Base-by-base conservation (phyloP, 2,888 invertebrate genomes). In the Morinoia aosen region DNA sequence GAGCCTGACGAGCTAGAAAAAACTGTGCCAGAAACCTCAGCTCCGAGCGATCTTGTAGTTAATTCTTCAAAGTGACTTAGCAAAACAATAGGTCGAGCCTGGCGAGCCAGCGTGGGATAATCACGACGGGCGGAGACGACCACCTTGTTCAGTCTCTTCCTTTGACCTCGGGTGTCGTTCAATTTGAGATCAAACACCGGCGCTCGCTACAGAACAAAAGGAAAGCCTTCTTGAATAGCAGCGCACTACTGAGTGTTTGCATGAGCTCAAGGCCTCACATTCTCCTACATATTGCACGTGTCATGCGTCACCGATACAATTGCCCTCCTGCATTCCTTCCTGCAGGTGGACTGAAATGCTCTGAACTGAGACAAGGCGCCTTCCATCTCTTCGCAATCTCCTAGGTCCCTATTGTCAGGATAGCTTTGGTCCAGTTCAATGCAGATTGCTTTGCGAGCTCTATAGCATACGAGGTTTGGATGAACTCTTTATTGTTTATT, bases 151-250 rank as follows among this genome's bases (percentile, higher is more conserved):
- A 12, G 76, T 61, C 61, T 61, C 76, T 33, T 90, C 90, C 90
- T 90, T 90, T 90, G 90, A 76, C 90, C 48, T 90, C 48, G 40
- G 48, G 40, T 40, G 90, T 48, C 39, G 16, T 90, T 90, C 90
- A 90, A 90, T 90, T 48, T 90, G 90, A 48, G 90, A 90, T 90
- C 90, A 90, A 90, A 90, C 90, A 33, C 90, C 90, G 12, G 7
- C 90, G 90, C 40, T 39, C 48, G 11, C 40, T 90, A 40, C 90
- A 48, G 90, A 90, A 90, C 90, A 90, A 90, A 90, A 48, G 90
- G 40, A 48, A 10, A 14, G 39, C 39, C 90, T 90, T 48, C 48
- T 48, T 90, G 90, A 90, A 90, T 90, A 48, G 90, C 39, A 90
- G 40, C n/a, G 90, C 48, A 90, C 48, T 39, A 90, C 39, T 90